Evolutionary conservation across 2,888 invertebrate species (phyloP), one percentile per base, ranked within the genome.

Genomic region (Mythimna lalbum): DNA sequence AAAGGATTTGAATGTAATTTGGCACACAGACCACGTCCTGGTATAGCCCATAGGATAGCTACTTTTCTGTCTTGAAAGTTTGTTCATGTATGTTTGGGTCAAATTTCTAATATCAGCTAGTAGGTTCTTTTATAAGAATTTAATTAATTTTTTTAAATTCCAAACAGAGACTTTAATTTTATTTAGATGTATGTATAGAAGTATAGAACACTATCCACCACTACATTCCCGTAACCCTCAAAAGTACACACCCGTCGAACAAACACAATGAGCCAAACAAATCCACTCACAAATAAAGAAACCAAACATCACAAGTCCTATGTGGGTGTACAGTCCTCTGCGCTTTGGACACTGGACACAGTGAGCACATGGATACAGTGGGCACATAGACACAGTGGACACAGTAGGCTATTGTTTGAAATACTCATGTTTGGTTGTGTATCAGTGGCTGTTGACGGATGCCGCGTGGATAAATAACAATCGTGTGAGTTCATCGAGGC

Each of bases 201-300:
- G 50, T 21, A 21, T 23, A 59, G 43, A 31, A 7, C 19, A n/a
- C 23, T 27, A 14, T 14, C 4, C 12, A 43, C 43, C 4, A 17
- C 19, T n/a, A 59, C 21, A n/a, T 3, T 12, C 33, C 52, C 27
- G 12, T 2, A 49, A 27, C 21, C 9, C 43, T 31, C 19, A 19
- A 52, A 33, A 27, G 47, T 14, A 43, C 27, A 55, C 66, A 60
- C 27, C 36, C 27, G 31, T 17, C 17, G 67, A 21, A 50, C 50
- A 74, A 60, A 73, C 66, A 23, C 67, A 50, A 39, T 67, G 55
- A 67, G 19, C 21, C 43, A 74, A 67, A 73, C 60, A 74, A 60
- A 67, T 39, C 33, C 67, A 27, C 33, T 33, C 60, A n/a, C 60
- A 74, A 73, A 73, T 73, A 73, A 61, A 74, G 60, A 67, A 43